A percentile compares a stretch with the other conserved stretches of the same genome.
These are phyloP conservation scores for Hippolais icterina DNA, from an alignment of 2,113 vertebrate genomes.

Conservation along the genomic window DNA sequence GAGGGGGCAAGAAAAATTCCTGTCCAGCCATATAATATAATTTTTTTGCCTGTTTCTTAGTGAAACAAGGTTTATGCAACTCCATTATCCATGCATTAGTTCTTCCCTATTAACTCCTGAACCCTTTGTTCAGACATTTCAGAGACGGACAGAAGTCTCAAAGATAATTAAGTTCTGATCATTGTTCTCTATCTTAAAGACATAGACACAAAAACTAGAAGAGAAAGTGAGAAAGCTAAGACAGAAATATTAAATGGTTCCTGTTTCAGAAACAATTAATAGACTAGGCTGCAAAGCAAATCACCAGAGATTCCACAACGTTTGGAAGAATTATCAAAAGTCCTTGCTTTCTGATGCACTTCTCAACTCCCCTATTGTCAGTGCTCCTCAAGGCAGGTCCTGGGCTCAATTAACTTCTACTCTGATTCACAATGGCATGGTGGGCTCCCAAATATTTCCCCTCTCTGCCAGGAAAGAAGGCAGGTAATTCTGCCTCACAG, in stretches of 20 bases:
- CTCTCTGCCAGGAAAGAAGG: neutral
- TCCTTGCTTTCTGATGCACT: neutral
- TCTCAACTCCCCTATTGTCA: neutral
- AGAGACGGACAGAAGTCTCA: constrained; percentile 31
- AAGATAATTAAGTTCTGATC: constrained; percentile 45
- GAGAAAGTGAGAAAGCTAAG: neutral
- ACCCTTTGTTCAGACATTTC: neutral
- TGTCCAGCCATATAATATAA: neutral
- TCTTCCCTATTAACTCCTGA: constrained; percentile 32
- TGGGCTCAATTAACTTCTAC: neutral
- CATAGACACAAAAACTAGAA: neutral
- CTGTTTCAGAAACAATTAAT: neutral
- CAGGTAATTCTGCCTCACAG: neutral
- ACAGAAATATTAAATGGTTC: neutral
- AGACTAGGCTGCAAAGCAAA: neutral
- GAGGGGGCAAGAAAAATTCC: neutral
- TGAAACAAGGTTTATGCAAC: constrained; percentile 4
- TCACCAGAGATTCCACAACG: neutral
- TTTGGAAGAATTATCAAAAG: neutral
- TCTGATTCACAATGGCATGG: neutral
- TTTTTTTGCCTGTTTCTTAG: neutral
- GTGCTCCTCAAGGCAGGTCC: neutral
- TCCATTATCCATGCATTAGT: neutral
- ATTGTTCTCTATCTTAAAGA: neutral
- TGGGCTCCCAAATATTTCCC: neutral